Percentiles rank a stretch among this genome's conserved stretches.
These are phyloP conservation scores for Himalopsyche phryganea DNA, from an alignment of 1,140 invertebrate species.

Conservation along the genomic window DNA sequence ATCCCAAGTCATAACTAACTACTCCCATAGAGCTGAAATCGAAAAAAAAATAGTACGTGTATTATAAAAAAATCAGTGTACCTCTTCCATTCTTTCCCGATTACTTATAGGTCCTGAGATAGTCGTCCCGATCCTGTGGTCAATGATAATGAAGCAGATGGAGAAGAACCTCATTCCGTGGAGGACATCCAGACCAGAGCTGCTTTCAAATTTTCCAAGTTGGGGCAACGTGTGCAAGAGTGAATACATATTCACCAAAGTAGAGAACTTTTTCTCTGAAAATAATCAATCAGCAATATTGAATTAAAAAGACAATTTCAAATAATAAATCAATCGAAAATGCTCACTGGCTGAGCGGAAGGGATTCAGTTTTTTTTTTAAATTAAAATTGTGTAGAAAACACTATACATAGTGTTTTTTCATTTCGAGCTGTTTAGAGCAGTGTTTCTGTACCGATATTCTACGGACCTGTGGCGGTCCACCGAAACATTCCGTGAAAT, in stretches of 20 bases:
- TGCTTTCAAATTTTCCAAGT: conserved; percentile 5
- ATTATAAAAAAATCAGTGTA: no score
- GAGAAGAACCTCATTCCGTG: conserved; percentile 53
- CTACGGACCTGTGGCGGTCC: no score
- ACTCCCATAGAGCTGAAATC: no score
- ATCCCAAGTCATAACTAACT: no score
- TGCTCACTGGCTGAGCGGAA: neutral
- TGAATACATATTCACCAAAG: conserved; percentile 7
- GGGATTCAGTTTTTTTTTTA: neutral
- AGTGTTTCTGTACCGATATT: no score
- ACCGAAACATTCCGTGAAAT: no score
- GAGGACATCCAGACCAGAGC: conserved; percentile 42
- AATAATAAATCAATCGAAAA: neutral
- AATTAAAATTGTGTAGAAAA: no score
- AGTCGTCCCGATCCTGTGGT: conserved; percentile 51
- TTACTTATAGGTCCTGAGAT: conserved; percentile 54
- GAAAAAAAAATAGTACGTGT: no score
- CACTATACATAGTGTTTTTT: no score
- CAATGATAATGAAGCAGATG: conserved; percentile 51
- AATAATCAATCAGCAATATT: conserved; percentile 1
- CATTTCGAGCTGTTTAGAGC: no score
- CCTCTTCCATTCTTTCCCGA: conserved; percentile 51
- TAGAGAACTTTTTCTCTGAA: neutral
- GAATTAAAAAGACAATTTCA: neutral
- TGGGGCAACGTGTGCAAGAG: conserved; percentile 2